Conservation (phyloP, 2,888 invertebrate species). For the Chironomus tentans region DNA sequence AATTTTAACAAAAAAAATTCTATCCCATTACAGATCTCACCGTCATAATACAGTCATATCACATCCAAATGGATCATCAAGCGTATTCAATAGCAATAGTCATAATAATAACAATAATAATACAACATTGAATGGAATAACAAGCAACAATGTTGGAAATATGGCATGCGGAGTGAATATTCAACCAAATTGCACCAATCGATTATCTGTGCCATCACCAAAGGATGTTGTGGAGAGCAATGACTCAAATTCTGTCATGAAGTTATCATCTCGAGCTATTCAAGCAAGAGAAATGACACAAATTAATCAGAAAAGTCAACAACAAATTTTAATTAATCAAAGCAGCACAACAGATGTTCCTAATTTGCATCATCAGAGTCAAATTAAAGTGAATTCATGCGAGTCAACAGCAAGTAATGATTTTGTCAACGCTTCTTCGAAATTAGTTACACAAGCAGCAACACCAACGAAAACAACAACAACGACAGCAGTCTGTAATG, state of each 20-base stretch:
- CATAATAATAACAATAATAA: background rate
- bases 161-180: background rate
- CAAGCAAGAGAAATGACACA: background rate
- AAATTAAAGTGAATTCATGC: background rate
- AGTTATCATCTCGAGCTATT: background rate
- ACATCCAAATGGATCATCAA: background rate
- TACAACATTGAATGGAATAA: background rate
- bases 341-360: background rate
- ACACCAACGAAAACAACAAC: background rate
- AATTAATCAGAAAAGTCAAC: conserved; percentile 18
- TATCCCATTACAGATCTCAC: background rate
- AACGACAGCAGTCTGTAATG: background rate
- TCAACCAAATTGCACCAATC: background rate
- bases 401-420: background rate
- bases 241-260: background rate
- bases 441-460: background rate
- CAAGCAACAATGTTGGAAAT: background rate
- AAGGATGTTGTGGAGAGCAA: background rate
- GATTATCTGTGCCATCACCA: conserved; percentile 9
- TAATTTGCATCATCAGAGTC: conserved; percentile 5
- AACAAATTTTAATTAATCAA: conserved; percentile 19
- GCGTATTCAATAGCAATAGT: background rate
- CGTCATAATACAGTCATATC: background rate
- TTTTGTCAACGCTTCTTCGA: background rate
- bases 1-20: background rate